Evolutionary conservation across 2,113 vertebrate species (phyloP).

Genomic region (Eira barbara): DNA sequence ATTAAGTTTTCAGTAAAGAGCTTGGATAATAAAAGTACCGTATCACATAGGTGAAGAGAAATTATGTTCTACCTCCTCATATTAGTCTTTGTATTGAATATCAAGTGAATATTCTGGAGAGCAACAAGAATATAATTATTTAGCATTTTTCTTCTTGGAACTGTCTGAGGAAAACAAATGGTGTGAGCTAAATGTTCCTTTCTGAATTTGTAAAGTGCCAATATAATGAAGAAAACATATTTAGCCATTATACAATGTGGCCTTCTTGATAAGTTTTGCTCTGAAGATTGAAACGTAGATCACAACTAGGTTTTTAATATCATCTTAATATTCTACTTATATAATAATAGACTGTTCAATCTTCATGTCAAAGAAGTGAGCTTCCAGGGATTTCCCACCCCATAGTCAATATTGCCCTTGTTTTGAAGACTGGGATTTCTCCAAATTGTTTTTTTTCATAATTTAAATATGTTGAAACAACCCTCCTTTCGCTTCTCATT

Average conservation of each 20-base stretch:
- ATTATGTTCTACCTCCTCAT: conserved; percentile 76
- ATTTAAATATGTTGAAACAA: background rate
- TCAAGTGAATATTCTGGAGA: conserved; percentile 80
- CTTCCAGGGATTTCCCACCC: background rate
- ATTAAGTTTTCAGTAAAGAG: conserved; percentile 80
- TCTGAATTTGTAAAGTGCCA: conserved; percentile 74
- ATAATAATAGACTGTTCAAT: background rate
- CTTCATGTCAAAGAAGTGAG: background rate
- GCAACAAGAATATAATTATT: conserved; percentile 80
- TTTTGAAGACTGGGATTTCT: background rate
- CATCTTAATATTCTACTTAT: conserved; percentile 42
- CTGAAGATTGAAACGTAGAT: conserved; percentile 68
- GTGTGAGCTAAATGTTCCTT: conserved; percentile 64
- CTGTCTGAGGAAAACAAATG: conserved; percentile 80
- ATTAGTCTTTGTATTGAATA: conserved; percentile 79
- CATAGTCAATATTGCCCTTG: background rate
- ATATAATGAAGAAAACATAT: conserved; percentile 76
- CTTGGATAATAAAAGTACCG: conserved; percentile 76
- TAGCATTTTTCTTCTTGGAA: conserved; percentile 80
- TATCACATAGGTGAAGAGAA: conserved; percentile 76
- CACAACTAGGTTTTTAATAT: conserved; percentile 46
- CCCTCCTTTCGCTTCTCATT: background rate
- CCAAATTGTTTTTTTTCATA: background rate
- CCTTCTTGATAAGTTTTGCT: conserved; percentile 70
- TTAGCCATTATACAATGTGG: conserved; percentile 60